Evolutionary conservation across 2,888 invertebrate species (phyloP).

Genomic region (Ethmia dodecea): DNA sequence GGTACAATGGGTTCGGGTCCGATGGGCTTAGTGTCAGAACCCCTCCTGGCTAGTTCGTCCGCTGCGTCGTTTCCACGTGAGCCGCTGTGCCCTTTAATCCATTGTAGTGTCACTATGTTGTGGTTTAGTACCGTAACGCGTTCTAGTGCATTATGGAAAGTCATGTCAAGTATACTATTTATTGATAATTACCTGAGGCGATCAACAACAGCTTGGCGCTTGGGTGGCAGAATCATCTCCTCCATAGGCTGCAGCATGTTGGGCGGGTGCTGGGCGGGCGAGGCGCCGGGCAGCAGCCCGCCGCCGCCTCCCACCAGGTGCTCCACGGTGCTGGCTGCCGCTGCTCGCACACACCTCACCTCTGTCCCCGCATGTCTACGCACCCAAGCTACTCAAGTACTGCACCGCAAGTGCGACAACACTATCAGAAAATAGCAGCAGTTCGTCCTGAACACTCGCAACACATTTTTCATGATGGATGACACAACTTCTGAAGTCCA

Average conservation of each 20-base stretch:
- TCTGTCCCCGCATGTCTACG: slow-evolving; percentile 46
- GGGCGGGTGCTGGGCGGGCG: slow-evolving; percentile 79
- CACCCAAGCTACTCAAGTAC: slow-evolving; percentile 46
- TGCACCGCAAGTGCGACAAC: slow-evolving; percentile 53
- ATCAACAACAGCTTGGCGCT: slow-evolving; percentile 91
- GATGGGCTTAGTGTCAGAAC: too few relatives aligned
- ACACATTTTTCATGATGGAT: slow-evolving; percentile 55
- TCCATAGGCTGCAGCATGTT: slow-evolving; percentile 80
- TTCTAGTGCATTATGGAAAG: too few relatives aligned
- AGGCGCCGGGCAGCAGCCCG: slow-evolving; percentile 80
- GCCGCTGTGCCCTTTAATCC: too few relatives aligned
- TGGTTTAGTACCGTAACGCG: too few relatives aligned
- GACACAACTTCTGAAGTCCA: slow-evolving; percentile 18
- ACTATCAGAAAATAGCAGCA: slow-evolving; percentile 50
- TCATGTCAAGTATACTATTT: too few relatives aligned
- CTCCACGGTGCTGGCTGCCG: slow-evolving; percentile 78
- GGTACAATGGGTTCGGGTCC: too few relatives aligned
- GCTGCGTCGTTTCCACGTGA: too few relatives aligned
- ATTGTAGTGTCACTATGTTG: too few relatives aligned
- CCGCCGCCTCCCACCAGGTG: slow-evolving; percentile 87
- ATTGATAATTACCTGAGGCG: too few relatives aligned
- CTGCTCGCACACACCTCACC: slow-evolving; percentile 34
- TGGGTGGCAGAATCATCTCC: slow-evolving; percentile 87
- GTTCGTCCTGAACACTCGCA: slow-evolving; percentile 59
- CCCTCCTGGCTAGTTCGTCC: too few relatives aligned